A percentile compares a stretch with the other conserved stretches of the same genome.
These are phyloP conservation scores for Lycaon pictus DNA, from an alignment of 2,113 vertebrate species.

Conservation along the genomic window DNA sequence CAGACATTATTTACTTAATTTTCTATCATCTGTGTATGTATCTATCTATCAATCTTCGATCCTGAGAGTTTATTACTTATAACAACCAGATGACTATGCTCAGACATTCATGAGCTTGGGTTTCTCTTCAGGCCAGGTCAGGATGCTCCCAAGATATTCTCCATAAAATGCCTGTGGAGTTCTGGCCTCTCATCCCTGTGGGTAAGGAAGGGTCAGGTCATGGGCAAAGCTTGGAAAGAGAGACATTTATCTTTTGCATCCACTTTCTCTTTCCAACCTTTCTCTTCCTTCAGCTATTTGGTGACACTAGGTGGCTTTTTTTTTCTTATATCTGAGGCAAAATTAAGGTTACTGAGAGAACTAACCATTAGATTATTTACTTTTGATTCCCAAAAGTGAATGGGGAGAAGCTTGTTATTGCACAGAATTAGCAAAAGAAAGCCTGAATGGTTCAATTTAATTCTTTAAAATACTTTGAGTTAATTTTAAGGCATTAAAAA, in stretches of 20 bases:
- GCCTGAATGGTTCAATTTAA: not conserved
- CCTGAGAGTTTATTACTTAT: conserved; percentile 40
- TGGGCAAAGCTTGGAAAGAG: not conserved
- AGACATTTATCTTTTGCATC: not conserved
- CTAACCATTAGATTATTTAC: not conserved
- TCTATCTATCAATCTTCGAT: not conserved
- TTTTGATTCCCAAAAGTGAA: not conserved
- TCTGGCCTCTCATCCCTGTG: not conserved
- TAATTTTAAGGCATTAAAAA: conserved; percentile 43
- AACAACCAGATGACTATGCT: not conserved
- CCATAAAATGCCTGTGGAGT: not conserved
- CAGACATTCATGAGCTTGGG: not conserved
- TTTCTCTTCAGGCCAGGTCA: not conserved
- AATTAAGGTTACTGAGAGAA: not conserved
- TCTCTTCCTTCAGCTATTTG: not conserved
- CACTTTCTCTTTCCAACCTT: not conserved
- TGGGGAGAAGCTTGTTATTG: not conserved
- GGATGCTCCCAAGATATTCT: not conserved
- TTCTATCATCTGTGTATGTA: not conserved
- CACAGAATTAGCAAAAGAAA: not conserved
- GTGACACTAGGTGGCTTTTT: not conserved
- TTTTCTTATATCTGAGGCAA: conserved; percentile 6
- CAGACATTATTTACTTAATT: not conserved
- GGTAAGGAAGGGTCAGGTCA: not conserved
- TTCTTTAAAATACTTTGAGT: not conserved